Evolutionary conservation across 2,113 vertebrate species (phyloP).

Genomic region (Anhinga anhinga): DNA sequence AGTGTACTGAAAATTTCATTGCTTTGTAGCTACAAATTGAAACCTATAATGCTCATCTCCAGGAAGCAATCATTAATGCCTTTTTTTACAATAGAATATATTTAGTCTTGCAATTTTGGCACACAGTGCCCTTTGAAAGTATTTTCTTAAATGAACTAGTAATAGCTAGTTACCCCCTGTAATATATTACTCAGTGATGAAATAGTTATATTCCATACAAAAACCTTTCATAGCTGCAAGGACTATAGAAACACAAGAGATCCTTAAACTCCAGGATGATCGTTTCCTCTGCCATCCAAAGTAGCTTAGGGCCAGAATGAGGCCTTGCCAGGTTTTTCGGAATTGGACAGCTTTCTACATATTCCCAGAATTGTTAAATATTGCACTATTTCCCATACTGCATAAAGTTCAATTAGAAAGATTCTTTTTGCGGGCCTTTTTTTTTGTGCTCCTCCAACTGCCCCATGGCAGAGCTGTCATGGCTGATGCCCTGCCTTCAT

Average conservation of each 20-base stretch:
- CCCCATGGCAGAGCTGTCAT: slow-evolving; percentile 1
- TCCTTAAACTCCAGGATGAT: background rate
- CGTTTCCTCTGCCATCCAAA: background rate
- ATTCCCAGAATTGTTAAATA: slow-evolving; percentile 48
- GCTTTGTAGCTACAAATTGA: slow-evolving; percentile 49
- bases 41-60: slow-evolving; percentile 35
- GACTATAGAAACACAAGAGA: background rate
- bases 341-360: slow-evolving; percentile 19
- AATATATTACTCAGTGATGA: background rate
- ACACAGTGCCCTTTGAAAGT: background rate
- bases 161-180: slow-evolving; percentile 15
- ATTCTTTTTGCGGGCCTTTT: background rate
- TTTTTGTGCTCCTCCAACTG: slow-evolving; percentile 1
- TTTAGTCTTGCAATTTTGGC: slow-evolving; percentile 20
- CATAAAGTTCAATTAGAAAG: slow-evolving; percentile 20
- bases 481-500: background rate
- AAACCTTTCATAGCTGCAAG: background rate
- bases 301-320: background rate
- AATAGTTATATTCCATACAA: slow-evolving; percentile 8
- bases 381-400: background rate
- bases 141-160: slow-evolving; percentile 34
- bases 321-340: background rate
- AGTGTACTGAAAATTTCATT: slow-evolving; percentile 20
- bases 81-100: slow-evolving; percentile 16
- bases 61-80: slow-evolving; percentile 34